Evolutionary conservation across 2,888 invertebrate genomes (phyloP).

Genomic region (Agonopterix arenella): DNA sequence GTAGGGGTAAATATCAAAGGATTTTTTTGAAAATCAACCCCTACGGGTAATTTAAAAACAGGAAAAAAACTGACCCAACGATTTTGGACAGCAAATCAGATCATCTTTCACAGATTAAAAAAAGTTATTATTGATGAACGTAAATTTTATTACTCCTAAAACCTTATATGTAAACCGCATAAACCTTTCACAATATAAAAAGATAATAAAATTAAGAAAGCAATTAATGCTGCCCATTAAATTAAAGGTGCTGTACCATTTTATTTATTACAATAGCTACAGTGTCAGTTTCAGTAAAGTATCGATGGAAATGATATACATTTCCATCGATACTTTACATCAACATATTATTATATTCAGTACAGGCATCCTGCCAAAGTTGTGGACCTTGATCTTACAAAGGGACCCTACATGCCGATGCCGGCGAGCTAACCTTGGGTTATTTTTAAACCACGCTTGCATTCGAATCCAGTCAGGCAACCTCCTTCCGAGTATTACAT

Average conservation of each 20-base stretch:
- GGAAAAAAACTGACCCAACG: too few relatives aligned
- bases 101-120: too few relatives aligned
- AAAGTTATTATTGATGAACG: too few relatives aligned
- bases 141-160: too few relatives aligned
- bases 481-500: constrained; percentile 73
- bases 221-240: constrained; percentile 5
- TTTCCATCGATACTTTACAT: background rate
- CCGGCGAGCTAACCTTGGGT: constrained; percentile 66
- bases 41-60: too few relatives aligned
- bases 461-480: constrained; percentile 61
- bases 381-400: constrained; percentile 72
- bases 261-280: constrained; percentile 2
- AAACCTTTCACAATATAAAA: background rate
- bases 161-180: constrained; percentile 1
- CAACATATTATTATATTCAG: constrained; percentile 2
- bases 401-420: constrained; percentile 52
- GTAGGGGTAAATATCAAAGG: too few relatives aligned
- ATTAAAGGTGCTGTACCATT: constrained; percentile 3
- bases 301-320: too few relatives aligned
- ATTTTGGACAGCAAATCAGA: too few relatives aligned
- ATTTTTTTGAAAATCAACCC: too few relatives aligned
- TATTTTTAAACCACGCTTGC: constrained; percentile 71
- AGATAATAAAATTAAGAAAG: constrained; percentile 1
- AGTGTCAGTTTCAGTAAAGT: too few relatives aligned
- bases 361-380: constrained; percentile 61